Conservation (phyloP, 2,113 vertebrate genomes). For the Stigmatopora argus region DNA sequence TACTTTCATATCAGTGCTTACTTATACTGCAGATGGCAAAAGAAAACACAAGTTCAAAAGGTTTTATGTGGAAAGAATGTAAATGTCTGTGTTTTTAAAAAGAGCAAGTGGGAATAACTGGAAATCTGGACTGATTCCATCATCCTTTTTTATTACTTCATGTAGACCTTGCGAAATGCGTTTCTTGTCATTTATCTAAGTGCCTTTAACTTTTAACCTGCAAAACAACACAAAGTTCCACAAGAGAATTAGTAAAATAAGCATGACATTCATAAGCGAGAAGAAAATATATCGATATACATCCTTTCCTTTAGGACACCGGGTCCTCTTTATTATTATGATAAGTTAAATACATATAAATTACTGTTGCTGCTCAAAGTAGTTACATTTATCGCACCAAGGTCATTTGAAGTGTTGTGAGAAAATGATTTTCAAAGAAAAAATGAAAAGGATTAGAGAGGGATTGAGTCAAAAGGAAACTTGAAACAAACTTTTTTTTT, state of each 20-base stretch:
- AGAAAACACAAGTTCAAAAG: conserved; percentile 46
- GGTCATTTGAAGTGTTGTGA: conserved; percentile 21
- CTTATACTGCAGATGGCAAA: conserved; percentile 33
- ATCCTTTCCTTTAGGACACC: conserved; percentile 49
- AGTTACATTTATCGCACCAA: conserved; percentile 38
- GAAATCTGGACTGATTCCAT: conserved; percentile 63
- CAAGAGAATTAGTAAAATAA: conserved; percentile 46
- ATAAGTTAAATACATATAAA: conserved; percentile 62
- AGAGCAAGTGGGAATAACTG: conserved; percentile 23
- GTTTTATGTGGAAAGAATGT: conserved; percentile 68
- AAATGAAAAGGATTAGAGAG: conserved; percentile 19
- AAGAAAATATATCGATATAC: conserved; percentile 48
- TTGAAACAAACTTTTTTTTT: conserved; percentile 14
- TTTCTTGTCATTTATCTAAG: conserved; percentile 64
- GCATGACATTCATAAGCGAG: conserved; percentile 42
- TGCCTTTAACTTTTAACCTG: conserved; percentile 49
- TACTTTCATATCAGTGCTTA: conserved; percentile 34
- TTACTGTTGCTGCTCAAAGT: conserved; percentile 41
- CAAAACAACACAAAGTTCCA: conserved; percentile 44
- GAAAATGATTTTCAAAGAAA: not conserved
- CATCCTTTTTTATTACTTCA: conserved; percentile 31
- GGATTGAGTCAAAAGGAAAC: conserved; percentile 13
- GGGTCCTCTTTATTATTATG: conserved; percentile 56
- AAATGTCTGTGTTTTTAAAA: conserved; percentile 55
- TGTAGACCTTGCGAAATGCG: conserved; percentile 63